Conservation (phyloP, 2,888 invertebrate genomes). For the Ornithoptera priamus region DNA sequence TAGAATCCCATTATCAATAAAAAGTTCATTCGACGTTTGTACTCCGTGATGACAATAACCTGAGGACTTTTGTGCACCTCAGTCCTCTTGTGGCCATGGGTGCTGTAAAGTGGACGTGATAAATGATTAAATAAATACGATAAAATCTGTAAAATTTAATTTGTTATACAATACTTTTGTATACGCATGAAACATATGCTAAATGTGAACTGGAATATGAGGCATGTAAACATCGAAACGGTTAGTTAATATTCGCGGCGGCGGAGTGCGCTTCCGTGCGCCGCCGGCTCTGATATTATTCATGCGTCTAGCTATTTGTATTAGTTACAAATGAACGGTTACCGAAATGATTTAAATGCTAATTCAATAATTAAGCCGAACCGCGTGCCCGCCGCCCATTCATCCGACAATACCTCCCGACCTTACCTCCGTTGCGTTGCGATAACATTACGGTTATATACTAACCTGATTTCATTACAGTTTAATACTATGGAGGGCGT, state of each 20-base stretch:
- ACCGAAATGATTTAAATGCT: constrained; percentile 81
- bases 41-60: too few relatives aligned
- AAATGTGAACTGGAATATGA: not conserved
- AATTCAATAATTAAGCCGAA: constrained; percentile 79
- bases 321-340: constrained; percentile 81
- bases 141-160: too few relatives aligned
- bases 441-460: constrained; percentile 14
- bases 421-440: constrained; percentile 34
- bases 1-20: too few relatives aligned
- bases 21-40: too few relatives aligned
- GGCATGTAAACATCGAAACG: constrained; percentile 31
- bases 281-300: constrained; percentile 60
- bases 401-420: constrained; percentile 51
- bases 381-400: constrained; percentile 68
- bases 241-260: constrained; percentile 62
- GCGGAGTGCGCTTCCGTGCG: constrained; percentile 50
- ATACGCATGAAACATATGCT: not conserved
- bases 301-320: constrained; percentile 77
- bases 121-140: too few relatives aligned
- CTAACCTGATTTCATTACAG: not conserved
- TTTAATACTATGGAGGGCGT: not conserved
- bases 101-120: too few relatives aligned
- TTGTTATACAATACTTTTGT: too few relatives aligned
- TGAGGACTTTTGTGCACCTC: too few relatives aligned
- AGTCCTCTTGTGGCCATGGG: too few relatives aligned